Percentiles rank a stretch among this genome's conserved stretches.
phyloP scores from a whole-genome alignment of 2,888 invertebrate genomes.

The Drosophila hamatofila region DNA sequence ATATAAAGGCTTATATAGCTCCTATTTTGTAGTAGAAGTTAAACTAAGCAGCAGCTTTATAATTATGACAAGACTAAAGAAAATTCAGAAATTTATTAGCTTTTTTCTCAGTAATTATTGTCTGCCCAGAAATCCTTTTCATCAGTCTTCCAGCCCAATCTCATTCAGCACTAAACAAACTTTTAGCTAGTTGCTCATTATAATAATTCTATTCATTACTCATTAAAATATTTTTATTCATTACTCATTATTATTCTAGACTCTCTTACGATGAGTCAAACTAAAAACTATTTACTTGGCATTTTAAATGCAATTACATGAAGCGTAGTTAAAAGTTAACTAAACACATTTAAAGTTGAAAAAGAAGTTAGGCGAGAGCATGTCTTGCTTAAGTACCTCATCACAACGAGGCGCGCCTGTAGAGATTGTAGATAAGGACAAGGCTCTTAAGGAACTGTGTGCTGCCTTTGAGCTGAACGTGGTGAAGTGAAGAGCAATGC shows the following conservation, averaged over 20 bases:
- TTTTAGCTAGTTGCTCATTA: neutral
- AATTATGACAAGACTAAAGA: too few species aligned
- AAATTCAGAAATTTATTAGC: too few species aligned
- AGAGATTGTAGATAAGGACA: neutral
- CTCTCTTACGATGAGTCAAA: neutral
- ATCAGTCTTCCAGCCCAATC: neutral
- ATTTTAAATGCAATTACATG: neutral
- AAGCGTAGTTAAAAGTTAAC: neutral
- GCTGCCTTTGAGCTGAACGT: neutral
- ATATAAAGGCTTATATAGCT: neutral
- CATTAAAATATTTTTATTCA: neutral
- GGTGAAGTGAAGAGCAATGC: neutral
- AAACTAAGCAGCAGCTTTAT: too few species aligned
- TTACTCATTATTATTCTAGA: neutral
- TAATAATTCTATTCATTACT: neutral
- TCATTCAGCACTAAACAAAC: neutral
- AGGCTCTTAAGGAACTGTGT: neutral
- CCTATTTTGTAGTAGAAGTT: neutral
- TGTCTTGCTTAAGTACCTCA: constrained; percentile 3
- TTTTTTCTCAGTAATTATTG: too few species aligned
- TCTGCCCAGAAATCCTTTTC: neutral
- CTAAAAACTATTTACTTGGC: neutral
- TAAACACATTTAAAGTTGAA: neutral
- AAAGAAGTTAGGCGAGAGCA: neutral
- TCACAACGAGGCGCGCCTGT: neutral